A percentile compares a stretch with the other conserved stretches of the same genome.
These are phyloP conservation scores for Pachyramphus minor DNA, from an alignment of 2,113 vertebrate species.

Conservation along the genomic window DNA sequence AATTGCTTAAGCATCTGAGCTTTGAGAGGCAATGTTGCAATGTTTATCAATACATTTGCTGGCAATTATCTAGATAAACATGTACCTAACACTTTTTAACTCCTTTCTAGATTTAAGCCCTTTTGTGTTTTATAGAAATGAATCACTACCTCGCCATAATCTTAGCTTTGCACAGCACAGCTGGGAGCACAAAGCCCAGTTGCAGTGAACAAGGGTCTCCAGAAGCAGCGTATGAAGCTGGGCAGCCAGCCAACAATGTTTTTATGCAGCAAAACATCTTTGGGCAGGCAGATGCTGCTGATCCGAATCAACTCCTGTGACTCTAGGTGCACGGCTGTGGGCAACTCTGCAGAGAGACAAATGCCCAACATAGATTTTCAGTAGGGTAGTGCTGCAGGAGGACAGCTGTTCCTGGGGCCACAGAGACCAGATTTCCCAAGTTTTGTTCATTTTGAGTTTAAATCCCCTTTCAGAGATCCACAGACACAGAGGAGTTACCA, in stretches of 20 bases:
- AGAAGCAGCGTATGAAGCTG: fast-evolving
- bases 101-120: background rate
- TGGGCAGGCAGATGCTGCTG: fast-evolving
- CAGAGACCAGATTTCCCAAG: fast-evolving
- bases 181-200: fast-evolving
- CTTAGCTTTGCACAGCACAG: background rate
- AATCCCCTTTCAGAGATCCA: background rate
- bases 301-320: background rate
- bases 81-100: background rate
- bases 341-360: no score
- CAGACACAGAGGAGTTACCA: background rate
- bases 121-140: background rate
- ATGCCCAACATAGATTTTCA: fast-evolving
- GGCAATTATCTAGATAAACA: background rate
- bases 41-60: background rate
- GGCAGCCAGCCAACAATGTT: fast-evolving
- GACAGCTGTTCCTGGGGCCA: fast-evolving
- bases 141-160: fast-evolving
- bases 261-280: fast-evolving
- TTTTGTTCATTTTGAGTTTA: background rate
- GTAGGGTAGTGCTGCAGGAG: background rate
- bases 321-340: fast-evolving
- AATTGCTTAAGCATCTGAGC: background rate
- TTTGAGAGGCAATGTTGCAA: background rate
- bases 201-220: background rate